These are phyloP conservation scores for Salvelinus sp. DNA, from an alignment of 2,113 vertebrate genomes.

Conservation along the genomic window DNA sequence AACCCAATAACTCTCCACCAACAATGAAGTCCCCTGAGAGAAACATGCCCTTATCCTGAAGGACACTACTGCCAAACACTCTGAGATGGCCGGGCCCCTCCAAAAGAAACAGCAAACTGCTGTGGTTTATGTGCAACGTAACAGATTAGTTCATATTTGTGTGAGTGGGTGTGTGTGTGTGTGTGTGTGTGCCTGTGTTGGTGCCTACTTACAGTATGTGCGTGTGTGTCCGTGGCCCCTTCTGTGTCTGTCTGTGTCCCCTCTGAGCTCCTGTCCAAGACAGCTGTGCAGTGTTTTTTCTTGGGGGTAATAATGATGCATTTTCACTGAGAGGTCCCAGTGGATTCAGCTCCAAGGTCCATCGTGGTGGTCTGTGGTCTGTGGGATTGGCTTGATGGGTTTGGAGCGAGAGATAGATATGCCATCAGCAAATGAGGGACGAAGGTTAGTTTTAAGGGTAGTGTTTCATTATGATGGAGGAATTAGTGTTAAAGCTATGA, in stretches of 20 bases:
- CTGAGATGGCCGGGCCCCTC: slow-evolving; percentile 11
- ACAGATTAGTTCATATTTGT: slow-evolving; percentile 44
- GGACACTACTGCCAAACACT: slow-evolving; percentile 27
- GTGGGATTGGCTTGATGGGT: slow-evolving; percentile 14
- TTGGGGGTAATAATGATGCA: slow-evolving; percentile 32
- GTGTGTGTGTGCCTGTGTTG: background rate
- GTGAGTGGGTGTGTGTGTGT: slow-evolving; percentile 13
- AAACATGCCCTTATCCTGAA: slow-evolving; percentile 40
- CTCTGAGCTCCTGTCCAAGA: slow-evolving; percentile 31
- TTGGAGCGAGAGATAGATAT: slow-evolving; percentile 14
- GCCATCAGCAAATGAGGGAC: slow-evolving; percentile 48
- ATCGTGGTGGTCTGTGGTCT: slow-evolving; percentile 18
- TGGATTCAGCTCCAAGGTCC: slow-evolving; percentile 5
- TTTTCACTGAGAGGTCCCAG: slow-evolving; percentile 20
- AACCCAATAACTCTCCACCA: slow-evolving; percentile 43
- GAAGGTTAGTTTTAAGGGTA: slow-evolving; percentile 42
- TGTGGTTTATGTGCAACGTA: slow-evolving; percentile 27
- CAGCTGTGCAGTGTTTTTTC: slow-evolving; percentile 29
- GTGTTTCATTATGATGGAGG: background rate
- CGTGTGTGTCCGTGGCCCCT: background rate
- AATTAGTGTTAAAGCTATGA: background rate
- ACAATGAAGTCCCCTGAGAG: slow-evolving; percentile 50
- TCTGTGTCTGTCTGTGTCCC: background rate
- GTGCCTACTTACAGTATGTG: background rate
- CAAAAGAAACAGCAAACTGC: slow-evolving; percentile 27